Conservation (phyloP, 2,888 invertebrate genomes). For the Agriopis leucophaearia region DNA sequence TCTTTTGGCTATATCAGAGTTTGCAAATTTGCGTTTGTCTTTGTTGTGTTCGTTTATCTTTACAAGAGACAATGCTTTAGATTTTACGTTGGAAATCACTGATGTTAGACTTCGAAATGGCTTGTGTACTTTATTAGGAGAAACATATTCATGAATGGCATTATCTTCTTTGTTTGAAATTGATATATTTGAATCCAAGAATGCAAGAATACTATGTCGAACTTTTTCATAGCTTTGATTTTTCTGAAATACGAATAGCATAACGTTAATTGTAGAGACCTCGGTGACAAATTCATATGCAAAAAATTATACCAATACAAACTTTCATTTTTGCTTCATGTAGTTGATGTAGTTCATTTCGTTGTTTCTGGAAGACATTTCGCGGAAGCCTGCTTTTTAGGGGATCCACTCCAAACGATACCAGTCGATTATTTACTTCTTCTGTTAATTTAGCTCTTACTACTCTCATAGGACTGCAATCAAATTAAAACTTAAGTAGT, state of each 20-base stretch:
- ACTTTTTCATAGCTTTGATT: slow-evolving; percentile 78
- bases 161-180: slow-evolving; percentile 48
- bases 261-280: background rate
- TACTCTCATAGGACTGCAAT: slow-evolving; percentile 73
- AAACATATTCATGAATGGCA: slow-evolving; percentile 61
- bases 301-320: slow-evolving; percentile 8
- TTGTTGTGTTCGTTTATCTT: slow-evolving; percentile 71
- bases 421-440: slow-evolving; percentile 84
- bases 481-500: slow-evolving; percentile 5
- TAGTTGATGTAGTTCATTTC: slow-evolving; percentile 85
- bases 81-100: slow-evolving; percentile 83
- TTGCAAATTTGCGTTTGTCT: slow-evolving; percentile 55
- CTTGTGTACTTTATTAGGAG: slow-evolving; percentile 64
- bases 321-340: slow-evolving; percentile 87
- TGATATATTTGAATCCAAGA: slow-evolving; percentile 71
- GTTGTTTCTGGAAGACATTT: slow-evolving; percentile 85
- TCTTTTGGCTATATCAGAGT: slow-evolving; percentile 65
- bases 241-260: slow-evolving; percentile 71
- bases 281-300: background rate
- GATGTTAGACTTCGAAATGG: slow-evolving; percentile 72
- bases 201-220: slow-evolving; percentile 75
- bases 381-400: slow-evolving; percentile 86
- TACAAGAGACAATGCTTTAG: slow-evolving; percentile 82
- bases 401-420: slow-evolving; percentile 88
- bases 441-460: slow-evolving; percentile 79